Percentiles rank a stretch among this genome's conserved stretches.
Conservation (phyloP, 2,113 vertebrate genomes). For the Ptychochromis oligacanthus region DNA sequence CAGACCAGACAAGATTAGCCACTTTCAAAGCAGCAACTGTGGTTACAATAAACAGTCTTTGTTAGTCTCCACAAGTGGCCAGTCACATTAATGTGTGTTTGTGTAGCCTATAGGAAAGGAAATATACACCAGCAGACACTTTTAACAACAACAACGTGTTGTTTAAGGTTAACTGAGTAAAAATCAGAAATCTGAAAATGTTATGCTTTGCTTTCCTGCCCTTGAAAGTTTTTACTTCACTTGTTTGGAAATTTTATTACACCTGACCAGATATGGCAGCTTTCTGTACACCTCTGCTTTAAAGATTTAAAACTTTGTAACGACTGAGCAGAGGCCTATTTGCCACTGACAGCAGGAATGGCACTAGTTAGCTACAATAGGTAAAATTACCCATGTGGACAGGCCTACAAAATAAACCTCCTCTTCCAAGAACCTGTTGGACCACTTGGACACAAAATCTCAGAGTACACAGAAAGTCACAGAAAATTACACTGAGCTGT, state of each 20-base stretch:
- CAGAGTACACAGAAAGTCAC: neutral
- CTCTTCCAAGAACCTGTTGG: neutral
- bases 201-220: neutral
- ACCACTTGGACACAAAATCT: too few species aligned
- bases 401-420: neutral
- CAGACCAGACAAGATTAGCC: neutral
- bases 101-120: neutral
- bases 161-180: neutral
- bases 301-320: neutral
- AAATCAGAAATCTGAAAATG: neutral
- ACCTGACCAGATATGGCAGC: neutral
- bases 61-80: neutral
- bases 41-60: neutral
- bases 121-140: too few species aligned
- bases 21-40: neutral
- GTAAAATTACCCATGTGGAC: neutral
- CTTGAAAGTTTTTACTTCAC: neutral
- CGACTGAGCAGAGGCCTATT: neutral
- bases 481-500: neutral
- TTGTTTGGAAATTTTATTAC: neutral
- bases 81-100: neutral
- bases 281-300: neutral
- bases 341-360: neutral
- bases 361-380: neutral
- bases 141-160: neutral